Base-by-base conservation (phyloP, 2,113 vertebrate genomes). In the Himantopus leucocephalus region DNA sequence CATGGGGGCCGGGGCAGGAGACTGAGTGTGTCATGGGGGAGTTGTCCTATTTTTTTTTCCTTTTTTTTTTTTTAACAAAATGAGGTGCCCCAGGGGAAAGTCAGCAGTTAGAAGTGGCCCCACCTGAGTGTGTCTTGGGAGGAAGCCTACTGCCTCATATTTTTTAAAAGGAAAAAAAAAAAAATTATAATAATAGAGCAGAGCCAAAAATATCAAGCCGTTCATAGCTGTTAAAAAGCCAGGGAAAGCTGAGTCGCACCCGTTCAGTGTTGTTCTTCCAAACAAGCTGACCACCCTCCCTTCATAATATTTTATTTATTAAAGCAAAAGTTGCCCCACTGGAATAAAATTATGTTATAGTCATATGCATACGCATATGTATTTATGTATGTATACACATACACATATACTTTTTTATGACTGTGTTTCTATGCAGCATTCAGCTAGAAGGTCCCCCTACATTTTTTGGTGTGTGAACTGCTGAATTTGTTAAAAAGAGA, bases 131-230 rank as follows among this genome's bases (percentile, higher is more conserved):
- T 98, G 96, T 97, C 97, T 98, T 98, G 98, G 97, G 97, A 98
- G 87, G 95, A 94, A 97, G 97, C 97, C 97, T 98, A 96, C 97
- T 97, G 96, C 97, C 90, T 96, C 96, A 94, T 97, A 97, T 96
- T 97, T 98, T 97, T 96, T 88, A 92, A 98, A 98, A 98, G 97
- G 97, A 94, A 96, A 95, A 95, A 97, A 97, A 37, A 37, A 97
- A 88, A 88, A 86, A 95, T 97, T 96, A 90, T 97, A 97, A 96
- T 97, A 96, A 96, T 90, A 96, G 75, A 82, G 74, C 87, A 23
- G 53, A 97, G 98, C 98, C 99, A 99, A 99, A 98, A 98, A 98
- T 96, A 98, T 98, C 98, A 98, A 96, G 96, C 91, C 66, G 96
- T 97, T 98, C 98, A 96, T 94, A 95, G 97, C 96, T 98, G 92